Evolutionary conservation across 1,140 invertebrate genomes (phyloP), one percentile per base, ranked within the genome.

Genomic region (Ladona fulva): DNA sequence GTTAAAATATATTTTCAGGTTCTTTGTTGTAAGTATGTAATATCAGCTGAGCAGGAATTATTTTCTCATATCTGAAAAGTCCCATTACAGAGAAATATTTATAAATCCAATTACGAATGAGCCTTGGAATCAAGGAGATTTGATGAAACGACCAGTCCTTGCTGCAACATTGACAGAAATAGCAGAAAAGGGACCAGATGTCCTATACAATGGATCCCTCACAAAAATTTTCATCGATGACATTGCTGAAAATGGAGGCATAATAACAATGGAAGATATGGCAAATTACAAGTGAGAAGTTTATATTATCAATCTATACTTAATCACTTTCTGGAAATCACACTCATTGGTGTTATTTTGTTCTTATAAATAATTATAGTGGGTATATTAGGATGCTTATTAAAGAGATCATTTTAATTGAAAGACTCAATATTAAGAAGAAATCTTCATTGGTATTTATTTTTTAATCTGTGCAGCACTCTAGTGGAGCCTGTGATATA

Each of bases 251-350:
- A 87, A 89, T 79, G 91, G 91, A 25, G 94, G 94, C 74, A 95
- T 96, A 42, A 89, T 97, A 0, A 92, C 91, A 7, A 87, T 87
- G 78, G 86, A 93, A 80, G 95, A 97, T 85, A 88, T 97, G 81
- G 83, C 85, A 77, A 87, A 88, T 77, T 89, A 89, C 80, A 79
- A 76, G 84, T 85, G 79, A 81, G 80, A 79, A 12, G n/a, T 74
- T n/a, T n/a, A 24, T 76, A 12, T 75, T 11, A 1, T 74, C n/a
- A 5, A 74, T 5, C 29, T 5, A 37, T 37, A 37, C 29, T 37
- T n/a, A n/a, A n/a, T n/a, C n/a, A n/a, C n/a, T n/a, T n/a, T n/a
- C n/a, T n/a, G n/a, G n/a, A n/a, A n/a, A n/a, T n/a, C n/a, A n/a
- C n/a, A n/a, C n/a, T n/a, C n/a, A n/a, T n/a, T n/a, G n/a, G n/a